Conservation (phyloP, 1,140 invertebrate genomes). For the Neodiprion lecontei region DNA sequence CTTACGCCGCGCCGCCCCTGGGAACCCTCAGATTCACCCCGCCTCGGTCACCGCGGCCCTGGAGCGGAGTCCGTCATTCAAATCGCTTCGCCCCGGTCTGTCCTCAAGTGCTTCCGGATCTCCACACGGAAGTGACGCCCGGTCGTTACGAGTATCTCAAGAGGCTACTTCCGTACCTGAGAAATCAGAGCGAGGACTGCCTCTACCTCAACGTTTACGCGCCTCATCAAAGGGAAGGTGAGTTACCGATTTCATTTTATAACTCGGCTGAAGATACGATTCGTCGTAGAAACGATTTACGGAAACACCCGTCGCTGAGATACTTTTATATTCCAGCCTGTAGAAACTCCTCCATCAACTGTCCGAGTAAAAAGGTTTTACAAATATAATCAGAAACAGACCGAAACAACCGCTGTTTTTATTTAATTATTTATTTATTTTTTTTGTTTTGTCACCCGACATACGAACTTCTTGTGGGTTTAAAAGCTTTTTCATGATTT, state of each 20-base stretch:
- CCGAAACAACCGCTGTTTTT: no score
- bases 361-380: no score
- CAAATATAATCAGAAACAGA: no score
- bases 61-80: conserved; percentile 75
- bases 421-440: no score
- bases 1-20: conserved; percentile 90
- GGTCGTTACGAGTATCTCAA: conserved; percentile 74
- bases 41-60: conserved; percentile 74
- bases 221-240: conserved; percentile 73
- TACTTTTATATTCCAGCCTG: no score
- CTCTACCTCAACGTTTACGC: conserved; percentile 92
- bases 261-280: neutral
- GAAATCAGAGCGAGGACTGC: conserved; percentile 90
- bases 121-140: conserved; percentile 66
- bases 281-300: neutral
- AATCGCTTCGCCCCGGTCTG: conserved; percentile 83
- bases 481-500: no score
- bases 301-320: no score
- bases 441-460: no score
- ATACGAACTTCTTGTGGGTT: no score
- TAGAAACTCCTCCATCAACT: no score
- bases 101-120: conserved; percentile 76
- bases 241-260: conserved; percentile 26
- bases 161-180: conserved; percentile 74
- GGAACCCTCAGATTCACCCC: conserved; percentile 87